Evolutionary conservation across 2,113 vertebrate species (phyloP).

Genomic region (Indri indri): DNA sequence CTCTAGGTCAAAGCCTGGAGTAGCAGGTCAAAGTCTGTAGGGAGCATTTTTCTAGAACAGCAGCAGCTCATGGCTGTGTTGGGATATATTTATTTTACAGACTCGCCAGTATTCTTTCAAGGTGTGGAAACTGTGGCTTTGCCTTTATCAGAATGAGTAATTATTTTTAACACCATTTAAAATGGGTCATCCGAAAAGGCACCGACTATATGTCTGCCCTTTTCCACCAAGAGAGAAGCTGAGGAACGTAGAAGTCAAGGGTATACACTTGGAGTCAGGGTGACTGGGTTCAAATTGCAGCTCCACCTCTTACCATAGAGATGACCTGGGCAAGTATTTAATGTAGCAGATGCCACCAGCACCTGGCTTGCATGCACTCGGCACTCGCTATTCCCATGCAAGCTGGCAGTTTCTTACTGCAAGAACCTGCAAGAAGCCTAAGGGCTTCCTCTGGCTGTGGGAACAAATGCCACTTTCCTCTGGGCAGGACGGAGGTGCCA

Average conservation of each 20-base stretch:
- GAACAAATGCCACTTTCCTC: neutral
- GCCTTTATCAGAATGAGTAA: conserved; percentile 51
- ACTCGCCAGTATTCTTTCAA: conserved; percentile 41
- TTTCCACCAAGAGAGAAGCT: neutral
- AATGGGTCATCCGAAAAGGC: conserved; percentile 27
- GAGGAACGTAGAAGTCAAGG: conserved; percentile 23
- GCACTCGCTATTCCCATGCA: neutral
- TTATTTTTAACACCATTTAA: conserved; percentile 38
- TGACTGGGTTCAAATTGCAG: neutral
- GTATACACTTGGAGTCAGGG: conserved; percentile 18
- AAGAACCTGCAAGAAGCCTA: conserved; percentile 14
- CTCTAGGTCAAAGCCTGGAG: neutral
- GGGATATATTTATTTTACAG: conserved; percentile 57
- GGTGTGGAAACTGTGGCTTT: conserved; percentile 53
- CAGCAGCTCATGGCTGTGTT: conserved; percentile 23
- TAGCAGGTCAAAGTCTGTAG: neutral
- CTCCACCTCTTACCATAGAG: neutral
- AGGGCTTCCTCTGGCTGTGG: neutral
- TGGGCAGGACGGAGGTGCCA: neutral
- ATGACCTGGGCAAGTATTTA: conserved; percentile 12
- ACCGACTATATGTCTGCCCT: neutral
- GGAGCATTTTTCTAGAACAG: conserved; percentile 53
- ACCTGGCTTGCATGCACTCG: fast-evolving
- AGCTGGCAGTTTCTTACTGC: neutral
- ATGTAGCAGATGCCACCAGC: neutral